These are phyloP conservation scores for Argyrosomus japonicus DNA, from an alignment of 2,113 vertebrate genomes.

Conservation along the genomic window DNA sequence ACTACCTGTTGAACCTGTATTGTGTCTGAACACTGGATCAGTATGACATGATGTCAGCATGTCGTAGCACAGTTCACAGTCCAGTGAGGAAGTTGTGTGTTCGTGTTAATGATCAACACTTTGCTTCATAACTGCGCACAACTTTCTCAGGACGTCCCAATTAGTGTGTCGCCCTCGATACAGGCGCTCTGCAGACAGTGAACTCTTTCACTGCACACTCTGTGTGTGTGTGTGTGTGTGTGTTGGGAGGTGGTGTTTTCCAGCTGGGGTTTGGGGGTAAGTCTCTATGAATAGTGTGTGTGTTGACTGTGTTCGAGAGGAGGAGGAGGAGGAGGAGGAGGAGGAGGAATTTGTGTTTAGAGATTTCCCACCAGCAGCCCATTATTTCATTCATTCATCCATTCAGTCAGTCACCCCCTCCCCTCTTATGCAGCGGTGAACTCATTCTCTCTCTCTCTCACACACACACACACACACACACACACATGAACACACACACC, in stretches of 20 bases:
- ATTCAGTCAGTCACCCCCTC: slow-evolving; percentile 14
- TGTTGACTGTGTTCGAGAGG: slow-evolving; percentile 14
- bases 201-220: slow-evolving; percentile 58
- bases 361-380: slow-evolving; percentile 66
- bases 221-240: slow-evolving; percentile 13
- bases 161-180: slow-evolving; percentile 48
- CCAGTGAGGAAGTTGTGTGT: slow-evolving; percentile 23
- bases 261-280: slow-evolving; percentile 40
- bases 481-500: slow-evolving; percentile 11
- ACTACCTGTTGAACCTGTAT: not conserved
- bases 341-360: slow-evolving; percentile 26
- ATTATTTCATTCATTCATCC: slow-evolving; percentile 56
- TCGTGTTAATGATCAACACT: slow-evolving; percentile 31
- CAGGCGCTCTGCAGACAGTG: slow-evolving; percentile 56
- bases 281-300: slow-evolving; percentile 38
- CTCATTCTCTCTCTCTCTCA: slow-evolving; percentile 8
- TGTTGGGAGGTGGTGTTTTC: slow-evolving; percentile 32
- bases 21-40: not conserved
- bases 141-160: slow-evolving; percentile 44
- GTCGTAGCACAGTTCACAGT: not conserved
- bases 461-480: slow-evolving; percentile 16
- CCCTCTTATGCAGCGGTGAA: slow-evolving; percentile 32
- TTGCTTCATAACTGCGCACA: too few species aligned
- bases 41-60: not conserved
- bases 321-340: not conserved